Conservation (phyloP, 2,888 invertebrate genomes). For the Nemoura dubitans region DNA sequence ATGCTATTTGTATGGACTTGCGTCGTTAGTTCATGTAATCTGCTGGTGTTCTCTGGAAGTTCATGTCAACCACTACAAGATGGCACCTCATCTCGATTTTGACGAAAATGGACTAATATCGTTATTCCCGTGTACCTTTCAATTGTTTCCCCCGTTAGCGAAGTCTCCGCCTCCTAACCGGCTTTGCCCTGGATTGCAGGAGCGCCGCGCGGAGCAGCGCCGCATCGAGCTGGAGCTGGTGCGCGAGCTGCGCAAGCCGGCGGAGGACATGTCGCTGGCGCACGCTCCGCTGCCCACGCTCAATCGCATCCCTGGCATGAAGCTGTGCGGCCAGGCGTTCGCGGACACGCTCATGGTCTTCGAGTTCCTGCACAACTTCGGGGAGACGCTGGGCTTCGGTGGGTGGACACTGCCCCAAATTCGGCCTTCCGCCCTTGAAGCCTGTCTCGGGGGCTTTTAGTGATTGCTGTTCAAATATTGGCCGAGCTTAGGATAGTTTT, state of each 20-base stretch:
- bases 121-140: too few relatives aligned
- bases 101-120: too few relatives aligned
- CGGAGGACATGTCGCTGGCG: conserved; percentile 88
- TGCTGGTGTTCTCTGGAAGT: too few relatives aligned
- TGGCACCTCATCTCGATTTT: too few relatives aligned
- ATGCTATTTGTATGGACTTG: too few relatives aligned
- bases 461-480: too few relatives aligned
- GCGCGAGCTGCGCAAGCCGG: conserved; percentile 83
- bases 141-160: too few relatives aligned
- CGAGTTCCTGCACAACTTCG: conserved; percentile 96
- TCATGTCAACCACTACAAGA: too few relatives aligned
- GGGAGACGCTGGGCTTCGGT: conserved; percentile 93
- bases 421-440: too few relatives aligned
- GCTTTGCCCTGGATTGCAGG: conserved; percentile 56
- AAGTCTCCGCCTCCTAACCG: neutral
- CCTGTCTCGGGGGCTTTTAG: too few relatives aligned
- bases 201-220: conserved; percentile 81
- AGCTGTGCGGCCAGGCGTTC: conserved; percentile 87
- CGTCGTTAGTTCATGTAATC: too few relatives aligned
- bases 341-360: conserved; percentile 94
- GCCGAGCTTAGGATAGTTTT: too few relatives aligned
- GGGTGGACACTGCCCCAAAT: conserved; percentile 60
- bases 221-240: conserved; percentile 72
- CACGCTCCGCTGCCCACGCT: conserved; percentile 78
- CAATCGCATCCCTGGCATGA: conserved; percentile 80